phyloP scores from a whole-genome alignment of 1,140 invertebrate species.

The Neoseiulus cucumeris region DNA sequence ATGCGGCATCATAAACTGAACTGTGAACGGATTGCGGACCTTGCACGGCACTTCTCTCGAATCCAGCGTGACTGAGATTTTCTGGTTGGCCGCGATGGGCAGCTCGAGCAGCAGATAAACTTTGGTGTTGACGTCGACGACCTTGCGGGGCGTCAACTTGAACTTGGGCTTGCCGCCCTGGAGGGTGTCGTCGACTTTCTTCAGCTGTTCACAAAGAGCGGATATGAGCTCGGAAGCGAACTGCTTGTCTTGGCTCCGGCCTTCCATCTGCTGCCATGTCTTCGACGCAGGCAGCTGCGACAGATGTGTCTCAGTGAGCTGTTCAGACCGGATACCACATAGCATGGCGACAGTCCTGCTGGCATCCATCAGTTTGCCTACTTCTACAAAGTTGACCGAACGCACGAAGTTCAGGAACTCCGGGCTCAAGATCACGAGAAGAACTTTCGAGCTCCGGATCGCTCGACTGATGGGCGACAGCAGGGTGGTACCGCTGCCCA shows the following conservation, averaged over 20 bases:
- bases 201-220: constrained; percentile 14
- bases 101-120: constrained; percentile 55
- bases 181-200: constrained; percentile 13
- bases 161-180: constrained; percentile 40
- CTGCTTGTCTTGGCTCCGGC: constrained; percentile 51
- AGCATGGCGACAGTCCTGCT: constrained; percentile 54
- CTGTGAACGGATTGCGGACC: constrained; percentile 17
- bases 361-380: constrained; percentile 40
- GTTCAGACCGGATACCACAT: constrained; percentile 44
- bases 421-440: neutral
- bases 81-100: constrained; percentile 31
- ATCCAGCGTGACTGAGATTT: constrained; percentile 15
- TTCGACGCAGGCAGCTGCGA: constrained; percentile 44
- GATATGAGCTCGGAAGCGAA: constrained; percentile 57
- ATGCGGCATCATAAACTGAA: constrained; percentile 20
- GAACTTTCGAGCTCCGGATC: neutral
- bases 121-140: constrained; percentile 55
- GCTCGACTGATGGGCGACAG: constrained; percentile 10
- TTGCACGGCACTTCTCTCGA: constrained; percentile 16
- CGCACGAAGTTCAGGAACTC: constrained; percentile 18
- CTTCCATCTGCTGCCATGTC: constrained; percentile 52
- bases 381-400: constrained; percentile 33
- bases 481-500: constrained; percentile 11
- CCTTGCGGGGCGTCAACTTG: constrained; percentile 54
- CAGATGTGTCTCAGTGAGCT: constrained; percentile 32